Evolutionary conservation across 2,113 vertebrate species (phyloP).

Genomic region (Uropsilus gracilis): DNA sequence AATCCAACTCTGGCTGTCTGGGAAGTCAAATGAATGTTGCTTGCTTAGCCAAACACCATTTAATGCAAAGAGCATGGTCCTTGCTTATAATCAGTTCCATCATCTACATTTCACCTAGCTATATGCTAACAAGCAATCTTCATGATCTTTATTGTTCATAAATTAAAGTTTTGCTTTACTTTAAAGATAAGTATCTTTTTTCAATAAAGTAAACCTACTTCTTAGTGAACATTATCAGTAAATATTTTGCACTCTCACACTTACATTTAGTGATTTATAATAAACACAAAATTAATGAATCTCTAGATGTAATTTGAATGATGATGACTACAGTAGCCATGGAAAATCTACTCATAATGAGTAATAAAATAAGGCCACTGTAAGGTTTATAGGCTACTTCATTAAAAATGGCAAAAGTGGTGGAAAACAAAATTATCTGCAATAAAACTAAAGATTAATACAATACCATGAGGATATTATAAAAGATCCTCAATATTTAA

Average conservation of each 20-base stretch:
- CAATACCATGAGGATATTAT: not conserved
- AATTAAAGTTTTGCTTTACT: not conserved
- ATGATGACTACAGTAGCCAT: slow-evolving; percentile 15
- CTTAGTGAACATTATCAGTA: slow-evolving; percentile 45
- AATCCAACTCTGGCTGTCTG: slow-evolving; percentile 88
- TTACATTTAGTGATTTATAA: slow-evolving; percentile 40
- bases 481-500: not conserved
- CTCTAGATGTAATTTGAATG: slow-evolving; percentile 48
- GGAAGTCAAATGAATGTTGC: slow-evolving; percentile 84
- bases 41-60: slow-evolving; percentile 86
- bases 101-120: slow-evolving; percentile 64
- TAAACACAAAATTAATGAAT: slow-evolving; percentile 72
- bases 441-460: not conserved
- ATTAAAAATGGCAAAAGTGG: not conserved
- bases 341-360: slow-evolving; percentile 51
- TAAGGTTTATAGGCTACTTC: slow-evolving; percentile 28
- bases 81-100: slow-evolving; percentile 86
- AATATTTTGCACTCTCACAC: slow-evolving; percentile 21
- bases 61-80: slow-evolving; percentile 85
- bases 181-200: not conserved
- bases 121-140: slow-evolving; percentile 28
- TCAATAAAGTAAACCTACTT: slow-evolving; percentile 52
- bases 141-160: slow-evolving; percentile 59
- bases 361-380: slow-evolving; percentile 65
- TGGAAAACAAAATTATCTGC: not conserved